Percentiles rank a stretch among this genome's conserved stretches.
phyloP scores from a whole-genome alignment of 1,140 invertebrate genomes.

The Arctopsyche grandis region DNA sequence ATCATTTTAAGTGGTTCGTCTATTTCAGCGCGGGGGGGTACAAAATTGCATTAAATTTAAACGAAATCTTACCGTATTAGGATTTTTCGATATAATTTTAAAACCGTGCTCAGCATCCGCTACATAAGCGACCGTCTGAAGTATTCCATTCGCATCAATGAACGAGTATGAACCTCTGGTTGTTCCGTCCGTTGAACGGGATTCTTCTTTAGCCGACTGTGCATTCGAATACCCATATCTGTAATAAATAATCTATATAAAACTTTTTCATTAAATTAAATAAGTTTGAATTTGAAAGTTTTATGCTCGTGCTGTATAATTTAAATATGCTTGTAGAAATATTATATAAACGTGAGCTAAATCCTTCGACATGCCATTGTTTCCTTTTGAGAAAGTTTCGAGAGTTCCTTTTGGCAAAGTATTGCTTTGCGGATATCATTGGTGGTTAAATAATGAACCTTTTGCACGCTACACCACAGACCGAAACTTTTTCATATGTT shows the following conservation, averaged over 20 bases:
- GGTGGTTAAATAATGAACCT: conserved; percentile 30
- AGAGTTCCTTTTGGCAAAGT: conserved; percentile 11
- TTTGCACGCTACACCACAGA: conserved; percentile 21
- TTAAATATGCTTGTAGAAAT: not conserved
- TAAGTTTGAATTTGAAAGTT: not conserved
- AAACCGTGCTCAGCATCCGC: conserved; percentile 70
- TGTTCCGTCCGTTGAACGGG: conserved; percentile 68
- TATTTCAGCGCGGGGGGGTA: too few relatives aligned
- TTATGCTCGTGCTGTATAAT: not conserved
- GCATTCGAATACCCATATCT: conserved; percentile 72
- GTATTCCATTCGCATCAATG: conserved; percentile 70
- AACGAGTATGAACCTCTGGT: conserved; percentile 73
- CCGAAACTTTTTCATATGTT: conserved; percentile 1
- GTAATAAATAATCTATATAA: not conserved
- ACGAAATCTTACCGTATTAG: not conserved
- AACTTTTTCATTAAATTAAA: not conserved
- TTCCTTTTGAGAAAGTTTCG: conserved; percentile 24
- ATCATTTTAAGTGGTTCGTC: too few relatives aligned
- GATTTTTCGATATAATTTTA: conserved; percentile 49
- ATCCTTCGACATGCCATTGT: not conserved
- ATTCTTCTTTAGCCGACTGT: conserved; percentile 72
- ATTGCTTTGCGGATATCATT: conserved; percentile 30
- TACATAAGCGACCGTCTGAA: conserved; percentile 70
- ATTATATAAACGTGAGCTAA: not conserved
- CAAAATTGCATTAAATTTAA: not conserved